Conservation (phyloP, 2,888 invertebrate genomes). For the Plusia festucae region DNA sequence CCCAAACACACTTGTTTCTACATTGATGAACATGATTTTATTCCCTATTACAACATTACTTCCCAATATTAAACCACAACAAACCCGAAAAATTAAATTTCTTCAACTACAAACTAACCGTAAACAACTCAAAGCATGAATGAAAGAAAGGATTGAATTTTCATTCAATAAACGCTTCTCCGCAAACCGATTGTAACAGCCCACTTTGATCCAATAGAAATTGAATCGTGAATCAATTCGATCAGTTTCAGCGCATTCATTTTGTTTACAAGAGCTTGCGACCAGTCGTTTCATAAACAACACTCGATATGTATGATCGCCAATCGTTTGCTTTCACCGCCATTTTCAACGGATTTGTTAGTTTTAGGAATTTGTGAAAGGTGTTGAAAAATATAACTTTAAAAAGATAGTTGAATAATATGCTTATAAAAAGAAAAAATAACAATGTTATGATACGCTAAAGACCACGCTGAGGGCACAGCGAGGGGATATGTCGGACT, state of each 20-base stretch:
- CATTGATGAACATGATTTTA: too few species aligned
- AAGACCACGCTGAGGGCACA: too few species aligned
- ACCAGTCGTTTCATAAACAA: slow-evolving; percentile 15
- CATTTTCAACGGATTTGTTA: not conserved
- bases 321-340: not conserved
- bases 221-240: slow-evolving; percentile 8
- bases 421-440: too few species aligned
- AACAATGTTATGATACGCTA: too few species aligned
- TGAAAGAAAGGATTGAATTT: not conserved
- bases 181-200: not conserved
- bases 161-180: not conserved
- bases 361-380: not conserved
- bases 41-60: too few species aligned
- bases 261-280: not conserved
- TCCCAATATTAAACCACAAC: too few species aligned
- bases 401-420: too few species aligned
- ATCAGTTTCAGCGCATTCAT: not conserved
- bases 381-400: too few species aligned
- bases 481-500: too few species aligned
- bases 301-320: not conserved
- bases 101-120: not conserved
- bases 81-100: not conserved
- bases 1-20: too few species aligned
- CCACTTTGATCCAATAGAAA: slow-evolving; percentile 9
- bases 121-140: not conserved